Evolutionary conservation across 2,113 vertebrate genomes (phyloP), one percentile per base, ranked within the genome.

Genomic region (Gambusia affinis): DNA sequence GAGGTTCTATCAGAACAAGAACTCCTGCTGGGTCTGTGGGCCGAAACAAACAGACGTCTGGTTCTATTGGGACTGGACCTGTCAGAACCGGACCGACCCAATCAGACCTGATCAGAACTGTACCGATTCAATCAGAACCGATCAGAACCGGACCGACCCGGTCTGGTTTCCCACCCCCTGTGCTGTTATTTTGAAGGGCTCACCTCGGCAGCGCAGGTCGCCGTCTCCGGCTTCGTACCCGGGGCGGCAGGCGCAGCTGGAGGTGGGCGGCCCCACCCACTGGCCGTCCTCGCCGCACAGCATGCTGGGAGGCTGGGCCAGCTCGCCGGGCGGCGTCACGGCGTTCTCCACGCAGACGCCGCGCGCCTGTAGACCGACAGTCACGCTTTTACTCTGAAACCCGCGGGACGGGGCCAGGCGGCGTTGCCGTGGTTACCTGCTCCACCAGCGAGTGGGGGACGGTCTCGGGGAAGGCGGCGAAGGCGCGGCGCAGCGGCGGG

Each of bases 211-310:
- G 27, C 80, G 89, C 11, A 91, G 85, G 35, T 94, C 92, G 0
- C 78, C 88, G 4, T 94, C 95, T 0, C 88, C 71, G 0, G 95
- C 89, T 78, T 96, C 94, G 8, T 94, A 93, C 0, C 96, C 96
- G 0, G 94, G 85, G 1, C 89, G 89, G 72, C 96, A 97, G 68
- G 86, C 87, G 19, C 96, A 97, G 78, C 92, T 94, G 0, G 93
- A 94, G 0, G 94, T 89, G 0, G 94, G 93, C 63, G 93, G 95
- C 37, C 94, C 95, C 0, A 96, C 95, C 96, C 96, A 97, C 88
- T 94, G 95, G 0, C 96, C 96, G 0, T 96, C 95, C 73, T 96
- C 95, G 0, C 95, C 93, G 63, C 96, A 97, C 67, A 96, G 95
- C 92, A 97, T 95, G 88, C 92, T 96, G 76, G 95, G 95, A 66